These are phyloP conservation scores for Heliocidaris tuberculata DNA, from an alignment of 35 echinoderm and acorn worm species.

Conservation along the genomic window DNA sequence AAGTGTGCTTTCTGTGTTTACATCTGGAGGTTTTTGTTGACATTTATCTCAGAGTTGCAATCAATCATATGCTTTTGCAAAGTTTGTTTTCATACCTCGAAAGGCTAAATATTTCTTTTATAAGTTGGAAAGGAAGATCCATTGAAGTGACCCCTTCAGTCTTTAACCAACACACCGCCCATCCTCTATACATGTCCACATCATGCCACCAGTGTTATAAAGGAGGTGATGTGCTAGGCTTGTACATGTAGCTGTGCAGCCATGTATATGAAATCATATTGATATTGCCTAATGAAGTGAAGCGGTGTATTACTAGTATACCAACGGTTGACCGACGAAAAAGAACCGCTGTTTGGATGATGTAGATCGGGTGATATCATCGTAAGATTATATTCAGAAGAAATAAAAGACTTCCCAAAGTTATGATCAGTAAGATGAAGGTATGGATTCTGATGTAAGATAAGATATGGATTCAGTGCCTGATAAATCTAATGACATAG, in stretches of 20 bases:
- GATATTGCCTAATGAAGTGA: background rate
- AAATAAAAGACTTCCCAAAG: background rate
- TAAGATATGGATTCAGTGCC: background rate
- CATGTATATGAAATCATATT: background rate
- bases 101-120: background rate
- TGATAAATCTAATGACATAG: background rate
- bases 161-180: background rate
- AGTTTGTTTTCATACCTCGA: background rate
- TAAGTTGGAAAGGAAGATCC: conserved; percentile 5
- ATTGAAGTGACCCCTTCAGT: background rate
- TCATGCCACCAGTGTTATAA: background rate
- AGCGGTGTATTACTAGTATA: background rate
- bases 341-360: background rate
- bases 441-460: background rate
- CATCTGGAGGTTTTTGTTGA: background rate
- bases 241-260: background rate
- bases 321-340: background rate
- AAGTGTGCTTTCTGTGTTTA: conserved; percentile 4
- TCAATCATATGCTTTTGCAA: background rate
- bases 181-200: background rate
- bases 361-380: background rate
- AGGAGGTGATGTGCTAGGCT: background rate
- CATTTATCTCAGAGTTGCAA: conserved; percentile 9
- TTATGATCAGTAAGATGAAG: background rate
- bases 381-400: background rate